phyloP scores from a whole-genome alignment of 1,140 invertebrate species.

The Pollicipes pollicipes region DNA sequence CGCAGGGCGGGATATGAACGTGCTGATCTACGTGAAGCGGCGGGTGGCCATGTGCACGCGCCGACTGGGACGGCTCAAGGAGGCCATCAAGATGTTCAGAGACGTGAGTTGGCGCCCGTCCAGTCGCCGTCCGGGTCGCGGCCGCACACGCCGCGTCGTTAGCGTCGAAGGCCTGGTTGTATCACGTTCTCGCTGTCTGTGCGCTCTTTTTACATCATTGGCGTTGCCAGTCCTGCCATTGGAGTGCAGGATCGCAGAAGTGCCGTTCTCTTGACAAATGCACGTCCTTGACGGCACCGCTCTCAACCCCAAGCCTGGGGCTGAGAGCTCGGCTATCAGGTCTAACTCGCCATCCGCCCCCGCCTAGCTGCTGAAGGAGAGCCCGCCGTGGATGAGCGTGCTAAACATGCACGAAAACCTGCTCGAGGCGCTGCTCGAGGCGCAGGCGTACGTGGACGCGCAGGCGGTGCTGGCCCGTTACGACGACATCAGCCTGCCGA shows the following conservation, averaged over 20 bases:
- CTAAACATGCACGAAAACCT: slow-evolving; percentile 95
- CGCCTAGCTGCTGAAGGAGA: slow-evolving; percentile 74
- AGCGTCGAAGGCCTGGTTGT: no score
- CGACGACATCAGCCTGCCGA: slow-evolving; percentile 87
- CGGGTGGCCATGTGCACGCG: slow-evolving; percentile 91
- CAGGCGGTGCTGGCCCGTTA: slow-evolving; percentile 91
- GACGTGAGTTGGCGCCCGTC: slow-evolving; percentile 39
- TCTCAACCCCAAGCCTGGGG: no score
- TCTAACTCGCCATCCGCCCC: slow-evolving; percentile 21
- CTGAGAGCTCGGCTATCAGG: no score
- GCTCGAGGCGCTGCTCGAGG: slow-evolving; percentile 84
- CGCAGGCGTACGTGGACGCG: slow-evolving; percentile 91
- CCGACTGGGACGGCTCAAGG: slow-evolving; percentile 79
- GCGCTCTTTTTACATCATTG: no score
- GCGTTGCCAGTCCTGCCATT: no score
- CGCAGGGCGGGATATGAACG: slow-evolving; percentile 68
- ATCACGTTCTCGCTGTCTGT: no score
- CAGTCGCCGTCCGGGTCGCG: no score
- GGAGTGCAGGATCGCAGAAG: no score
- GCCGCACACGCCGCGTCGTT: no score
- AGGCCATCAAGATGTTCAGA: slow-evolving; percentile 91
- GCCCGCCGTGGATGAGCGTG: slow-evolving; percentile 86
- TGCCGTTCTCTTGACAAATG: no score
- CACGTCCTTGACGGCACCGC: no score
- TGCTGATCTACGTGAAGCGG: slow-evolving; percentile 86